Evolutionary conservation across 2,888 invertebrate genomes (phyloP), one percentile per base, ranked within the genome.

Genomic region (Xiphydria camelus): DNA sequence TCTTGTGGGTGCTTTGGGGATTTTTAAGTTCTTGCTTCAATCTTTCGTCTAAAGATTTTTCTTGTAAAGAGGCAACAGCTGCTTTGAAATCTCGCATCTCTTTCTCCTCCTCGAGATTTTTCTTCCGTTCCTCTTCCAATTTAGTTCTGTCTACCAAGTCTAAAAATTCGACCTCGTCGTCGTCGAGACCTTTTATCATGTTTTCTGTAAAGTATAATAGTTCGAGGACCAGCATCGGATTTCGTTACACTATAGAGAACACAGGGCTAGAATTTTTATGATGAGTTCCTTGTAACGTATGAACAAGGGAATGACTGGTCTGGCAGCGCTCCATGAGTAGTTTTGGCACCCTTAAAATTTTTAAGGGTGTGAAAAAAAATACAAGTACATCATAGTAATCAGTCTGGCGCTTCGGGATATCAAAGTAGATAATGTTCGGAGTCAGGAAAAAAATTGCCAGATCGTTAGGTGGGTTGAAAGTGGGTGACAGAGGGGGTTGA

Each of bases 111-210:
- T 95, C 95, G 31, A 87, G 78, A 62, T 86, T 83, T 57, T 92
- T 90, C 66, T 88, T 87, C 54, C 88, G 84, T 44, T 94, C 93
- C 3, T 91, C 89, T 62, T 91, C 89, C 45, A 91, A 82, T 77
- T 93, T 94, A 9, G 85, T 87, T 47, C 88, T 82, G 71, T 94
- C 94, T 2, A 98, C 93, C 45, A 91, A 80, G 66, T 97, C 94
- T 35, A 98, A 78, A 75, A 97, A 98, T 52, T 94, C 90, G 0
- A 94, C 90, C 78, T 98, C 98, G 73, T 97, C 98, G 70, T 96
- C 96, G 70, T 97, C 95, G 35, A 98, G 78, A 1, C 95, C 95
- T 71, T 94, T 84, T 63, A 90, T 89, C 81, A 90, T 85, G 75
- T 90, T 90, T 68, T 89, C 89, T 90, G 66, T 4, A 76, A 71